These are phyloP conservation scores for Eretmochelys imbricata DNA, from an alignment of 2,113 vertebrate species.

Conservation along the genomic window DNA sequence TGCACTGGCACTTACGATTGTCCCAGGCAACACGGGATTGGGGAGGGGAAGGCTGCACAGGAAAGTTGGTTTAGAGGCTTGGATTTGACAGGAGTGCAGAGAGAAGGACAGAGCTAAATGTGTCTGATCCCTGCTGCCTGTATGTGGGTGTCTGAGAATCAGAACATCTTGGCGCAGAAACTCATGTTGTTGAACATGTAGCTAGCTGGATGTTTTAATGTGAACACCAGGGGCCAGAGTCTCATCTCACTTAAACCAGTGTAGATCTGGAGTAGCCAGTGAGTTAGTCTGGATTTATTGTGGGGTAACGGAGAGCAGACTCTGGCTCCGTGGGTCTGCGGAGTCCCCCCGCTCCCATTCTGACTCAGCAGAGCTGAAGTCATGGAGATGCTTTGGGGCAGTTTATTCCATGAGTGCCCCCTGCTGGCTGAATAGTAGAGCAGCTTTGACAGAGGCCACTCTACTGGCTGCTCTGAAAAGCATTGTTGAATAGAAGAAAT, in stretches of 20 bases:
- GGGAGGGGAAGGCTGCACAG: neutral
- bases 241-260: neutral
- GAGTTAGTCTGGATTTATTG: neutral
- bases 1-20: rapidly evolving
- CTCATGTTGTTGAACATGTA: neutral
- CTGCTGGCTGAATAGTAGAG: neutral
- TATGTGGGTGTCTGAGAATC: neutral
- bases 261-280: neutral
- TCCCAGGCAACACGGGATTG: rapidly evolving
- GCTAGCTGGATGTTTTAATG: neutral
- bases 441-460: neutral
- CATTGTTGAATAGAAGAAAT: neutral
- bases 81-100: rapidly evolving
- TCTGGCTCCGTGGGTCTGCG: rapidly evolving
- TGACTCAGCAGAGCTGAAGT: neutral
- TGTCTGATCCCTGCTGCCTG: neutral
- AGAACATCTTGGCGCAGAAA: neutral
- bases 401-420: neutral
- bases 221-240: neutral
- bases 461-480: neutral
- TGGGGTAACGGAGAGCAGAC: neutral
- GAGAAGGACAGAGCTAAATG: neutral
- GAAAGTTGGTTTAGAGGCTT: rapidly evolving
- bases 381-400: neutral
- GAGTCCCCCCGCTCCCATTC: neutral